These are phyloP conservation scores for Apeira syringaria DNA, from an alignment of 2,888 invertebrate species.

Conservation along the genomic window DNA sequence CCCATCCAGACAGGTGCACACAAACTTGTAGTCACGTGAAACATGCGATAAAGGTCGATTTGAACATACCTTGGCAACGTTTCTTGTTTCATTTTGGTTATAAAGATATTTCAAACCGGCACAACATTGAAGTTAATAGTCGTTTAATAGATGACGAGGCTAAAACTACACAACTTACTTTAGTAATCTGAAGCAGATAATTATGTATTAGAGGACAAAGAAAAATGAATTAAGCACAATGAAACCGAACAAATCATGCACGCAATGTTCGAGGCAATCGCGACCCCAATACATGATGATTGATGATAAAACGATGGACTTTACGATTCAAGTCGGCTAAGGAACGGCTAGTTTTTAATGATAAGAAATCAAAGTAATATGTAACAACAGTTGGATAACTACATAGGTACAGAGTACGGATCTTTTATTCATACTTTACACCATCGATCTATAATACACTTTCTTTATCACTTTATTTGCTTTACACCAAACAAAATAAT, in stretches of 20 bases:
- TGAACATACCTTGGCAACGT: conserved; percentile 44
- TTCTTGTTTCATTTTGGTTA: conserved; percentile 36
- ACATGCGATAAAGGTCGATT: conserved; percentile 39
- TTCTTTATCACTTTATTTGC: no score
- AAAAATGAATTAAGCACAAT: conserved; percentile 38
- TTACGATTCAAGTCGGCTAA: conserved; percentile 37
- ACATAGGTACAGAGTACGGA: no score
- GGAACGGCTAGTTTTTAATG: no score
- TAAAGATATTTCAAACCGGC: conserved; percentile 25
- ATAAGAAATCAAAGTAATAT: no score
- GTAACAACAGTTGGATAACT: no score
- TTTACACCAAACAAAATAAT: no score
- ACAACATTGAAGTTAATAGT: conserved; percentile 18
- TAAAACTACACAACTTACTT: conserved; percentile 17
- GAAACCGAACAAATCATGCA: conserved; percentile 37
- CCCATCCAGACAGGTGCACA: conserved; percentile 39
- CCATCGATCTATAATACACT: no score
- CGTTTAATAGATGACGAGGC: conserved; percentile 14
- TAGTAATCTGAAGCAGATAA: conserved; percentile 36
- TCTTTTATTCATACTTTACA: no score
- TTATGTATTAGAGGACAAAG: conserved; percentile 33
- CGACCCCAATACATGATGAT: conserved; percentile 57
- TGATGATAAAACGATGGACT: conserved; percentile 52
- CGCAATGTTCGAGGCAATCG: conserved; percentile 47
- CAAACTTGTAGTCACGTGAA: conserved; percentile 44